phyloP scores from a whole-genome alignment of 2,888 invertebrate species.

The Salpingus planirostris region DNA sequence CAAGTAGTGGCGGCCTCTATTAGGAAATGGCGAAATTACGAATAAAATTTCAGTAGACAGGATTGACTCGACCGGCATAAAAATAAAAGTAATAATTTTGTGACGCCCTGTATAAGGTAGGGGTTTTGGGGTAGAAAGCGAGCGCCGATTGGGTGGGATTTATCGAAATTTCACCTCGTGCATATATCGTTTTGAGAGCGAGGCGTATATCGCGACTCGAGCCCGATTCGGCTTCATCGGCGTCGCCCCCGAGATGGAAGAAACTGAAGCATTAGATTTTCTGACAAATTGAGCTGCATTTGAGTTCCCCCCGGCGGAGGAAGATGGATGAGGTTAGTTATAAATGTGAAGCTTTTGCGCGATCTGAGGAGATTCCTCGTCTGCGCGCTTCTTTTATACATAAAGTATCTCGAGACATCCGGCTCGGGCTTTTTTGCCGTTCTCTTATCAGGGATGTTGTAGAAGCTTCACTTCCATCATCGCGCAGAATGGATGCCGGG shows the following conservation, averaged over 20 bases:
- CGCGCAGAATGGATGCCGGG: constrained; percentile 29
- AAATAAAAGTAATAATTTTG: no score
- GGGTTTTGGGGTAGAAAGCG: no score
- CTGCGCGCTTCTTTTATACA: constrained; percentile 42
- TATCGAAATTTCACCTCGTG: no score
- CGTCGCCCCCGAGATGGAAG: constrained; percentile 20
- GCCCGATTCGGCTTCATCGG: constrained; percentile 22
- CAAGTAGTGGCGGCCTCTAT: no score
- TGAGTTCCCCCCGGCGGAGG: constrained; percentile 40
- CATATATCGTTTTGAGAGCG: no score
- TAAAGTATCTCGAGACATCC: constrained; percentile 39
- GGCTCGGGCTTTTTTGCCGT: constrained; percentile 32
- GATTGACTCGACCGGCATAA: no score
- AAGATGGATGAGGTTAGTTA: constrained; percentile 49
- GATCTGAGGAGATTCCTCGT: constrained; percentile 40
- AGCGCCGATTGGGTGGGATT: no score
- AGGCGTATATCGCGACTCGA: constrained; percentile 5
- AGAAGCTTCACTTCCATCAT: constrained; percentile 43
- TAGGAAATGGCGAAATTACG: no score
- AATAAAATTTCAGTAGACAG: no score
- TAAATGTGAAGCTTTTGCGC: constrained; percentile 47
- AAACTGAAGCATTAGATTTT: constrained; percentile 42
- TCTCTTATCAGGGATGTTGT: constrained; percentile 42
- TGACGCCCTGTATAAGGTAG: no score
- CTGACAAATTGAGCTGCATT: constrained; percentile 48